Conservation (phyloP, 2,797 vertebrate species). For the Cyprinodon diabolis region DNA sequence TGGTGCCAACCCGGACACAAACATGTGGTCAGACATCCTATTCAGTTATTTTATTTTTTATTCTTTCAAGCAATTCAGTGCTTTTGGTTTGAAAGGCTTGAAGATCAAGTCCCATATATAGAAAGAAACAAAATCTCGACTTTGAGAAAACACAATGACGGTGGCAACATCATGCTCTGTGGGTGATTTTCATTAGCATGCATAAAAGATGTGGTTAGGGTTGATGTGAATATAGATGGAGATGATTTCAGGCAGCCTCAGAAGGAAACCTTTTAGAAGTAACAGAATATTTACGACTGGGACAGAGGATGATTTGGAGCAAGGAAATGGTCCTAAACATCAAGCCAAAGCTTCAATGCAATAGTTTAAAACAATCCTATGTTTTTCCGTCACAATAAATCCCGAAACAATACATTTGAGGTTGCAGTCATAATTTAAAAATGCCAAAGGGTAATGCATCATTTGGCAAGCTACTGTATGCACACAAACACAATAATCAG, state of each 20-base stretch:
- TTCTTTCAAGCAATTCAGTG: too few species aligned
- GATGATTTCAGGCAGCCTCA: not conserved
- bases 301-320: too few species aligned
- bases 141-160: too few species aligned
- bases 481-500: slow-evolving; percentile 11
- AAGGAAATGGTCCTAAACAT: not conserved
- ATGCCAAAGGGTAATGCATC: not conserved
- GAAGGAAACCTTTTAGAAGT: not conserved
- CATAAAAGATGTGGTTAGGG: too few species aligned
- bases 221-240: not conserved
- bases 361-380: not conserved
- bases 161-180: not conserved
- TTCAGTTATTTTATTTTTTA: too few species aligned
- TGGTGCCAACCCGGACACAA: too few species aligned
- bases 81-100: too few species aligned
- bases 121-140: too few species aligned
- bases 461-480: not conserved
- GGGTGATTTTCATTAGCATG: too few species aligned
- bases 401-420: not conserved
- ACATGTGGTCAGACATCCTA: too few species aligned
- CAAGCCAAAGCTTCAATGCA: not conserved
- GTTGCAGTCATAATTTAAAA: not conserved
- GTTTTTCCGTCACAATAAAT: not conserved
- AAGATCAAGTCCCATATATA: too few species aligned
- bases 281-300: not conserved